Base-by-base conservation (phyloP, 2,888 invertebrate species). In the Amphimallon solstitiale region DNA sequence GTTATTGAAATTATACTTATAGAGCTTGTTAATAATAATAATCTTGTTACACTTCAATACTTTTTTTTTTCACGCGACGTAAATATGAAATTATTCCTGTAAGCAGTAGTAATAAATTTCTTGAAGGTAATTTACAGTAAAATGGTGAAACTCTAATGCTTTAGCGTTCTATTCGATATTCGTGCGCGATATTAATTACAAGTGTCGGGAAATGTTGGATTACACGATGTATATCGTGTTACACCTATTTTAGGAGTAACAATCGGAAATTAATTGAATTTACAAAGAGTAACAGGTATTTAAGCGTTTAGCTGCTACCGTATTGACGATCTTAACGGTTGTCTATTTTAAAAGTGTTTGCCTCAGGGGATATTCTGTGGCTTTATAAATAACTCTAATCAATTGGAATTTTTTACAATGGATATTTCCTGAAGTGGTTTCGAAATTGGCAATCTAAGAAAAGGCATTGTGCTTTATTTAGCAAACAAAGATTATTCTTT, bases 231-330 rank as follows among this genome's bases (percentile, higher is more conserved):
- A 14, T 23, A 43, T 38, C 38, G 38, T n/a, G 15, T 51, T 51
- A 51, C 34, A 14, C 14, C 34, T 29, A 15, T 7, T 37, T 12
- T 56, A 40, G 12, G 12, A 9, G n/a, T 14, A 15, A 29, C 14
- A 56, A 56, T 56, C 40, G 43, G 34, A 29, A 51, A 40, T 56
- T 21, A 43, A 56, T 40, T 56, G 40, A 21, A 54, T 54, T 54
- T 37, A 56, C 40, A 43, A 56, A 43, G n/a, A 21, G 40, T 23
- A 56, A 56, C 43, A 56, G 43, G 56, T 56, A 34, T 9, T 15
- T 23, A 12, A 43, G 23, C 15, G 43, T 56, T 14, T 19, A 21
- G 12, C 29, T 43, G 29, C 56, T 29, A 43, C 40, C 43, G 29
- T 40, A 23, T 29, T 29, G 29, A 29, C 12, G 10, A 40, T 56